A percentile compares a stretch with the other conserved stretches of the same genome.
These are phyloP conservation scores for Cossypha heuglini DNA, from an alignment of 2,797 vertebrate species.

Conservation along the genomic window DNA sequence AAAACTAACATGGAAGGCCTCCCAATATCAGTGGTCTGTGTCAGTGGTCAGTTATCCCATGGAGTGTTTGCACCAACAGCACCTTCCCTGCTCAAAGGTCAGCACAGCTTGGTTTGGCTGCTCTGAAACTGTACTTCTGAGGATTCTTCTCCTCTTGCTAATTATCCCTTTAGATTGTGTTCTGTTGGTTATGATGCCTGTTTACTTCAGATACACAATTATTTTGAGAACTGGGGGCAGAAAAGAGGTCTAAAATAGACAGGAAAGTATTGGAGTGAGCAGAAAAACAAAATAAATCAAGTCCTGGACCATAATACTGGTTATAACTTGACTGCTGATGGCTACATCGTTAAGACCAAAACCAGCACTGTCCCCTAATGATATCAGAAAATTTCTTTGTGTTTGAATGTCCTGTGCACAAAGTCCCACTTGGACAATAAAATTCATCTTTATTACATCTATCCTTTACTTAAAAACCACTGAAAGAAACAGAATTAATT, in stretches of 20 bases:
- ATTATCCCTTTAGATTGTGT: background rate
- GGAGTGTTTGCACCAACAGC: background rate
- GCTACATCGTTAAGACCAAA: background rate
- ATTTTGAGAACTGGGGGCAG: background rate
- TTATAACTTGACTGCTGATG: background rate
- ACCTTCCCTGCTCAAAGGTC: background rate
- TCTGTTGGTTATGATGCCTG: background rate
- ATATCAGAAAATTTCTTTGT: background rate
- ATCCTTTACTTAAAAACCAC: background rate
- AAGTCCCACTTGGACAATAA: background rate
- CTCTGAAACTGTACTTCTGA: background rate
- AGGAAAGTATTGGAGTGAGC: background rate
- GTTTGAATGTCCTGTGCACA: background rate
- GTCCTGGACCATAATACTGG: background rate
- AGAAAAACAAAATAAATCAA: background rate
- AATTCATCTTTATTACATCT: background rate
- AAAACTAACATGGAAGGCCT: background rate
- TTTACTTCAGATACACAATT: background rate
- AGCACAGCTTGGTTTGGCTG: background rate
- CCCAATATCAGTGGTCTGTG: background rate
- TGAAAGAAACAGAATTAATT: background rate
- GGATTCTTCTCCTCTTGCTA: background rate
- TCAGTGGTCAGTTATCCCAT: background rate
- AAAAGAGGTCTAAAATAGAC: background rate
- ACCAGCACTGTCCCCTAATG: background rate